Base-by-base conservation (phyloP, 2,797 vertebrate genomes). In the Thripadectes ignobilis region DNA sequence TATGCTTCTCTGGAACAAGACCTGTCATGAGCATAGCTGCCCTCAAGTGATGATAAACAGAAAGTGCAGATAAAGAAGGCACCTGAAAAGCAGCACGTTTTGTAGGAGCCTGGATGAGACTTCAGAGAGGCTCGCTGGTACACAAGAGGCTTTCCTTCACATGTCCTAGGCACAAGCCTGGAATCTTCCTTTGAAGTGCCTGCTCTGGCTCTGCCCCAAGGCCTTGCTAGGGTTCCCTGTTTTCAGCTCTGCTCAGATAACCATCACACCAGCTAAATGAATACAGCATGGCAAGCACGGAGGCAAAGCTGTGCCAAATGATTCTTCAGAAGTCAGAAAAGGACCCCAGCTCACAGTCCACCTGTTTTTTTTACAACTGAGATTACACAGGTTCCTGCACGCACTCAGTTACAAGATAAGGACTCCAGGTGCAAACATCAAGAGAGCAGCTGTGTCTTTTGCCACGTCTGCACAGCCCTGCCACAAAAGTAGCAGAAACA, bases 221-320 rank as follows among this genome's bases (percentile, higher is more conserved):
- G 82, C 27, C 73, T 89, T 32, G 23, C 41, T 51, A 78, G 55
- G 30, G 49, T 74, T 88, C 72, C 49, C 34, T 57, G 65, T 48
- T 63, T 66, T 18, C 84, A 87, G 52, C 41, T 71, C 68, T 58
- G 68, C 68, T 83, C 45, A 88, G 89, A 97, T 89, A 96, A 88
- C 18, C 57, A 88, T 86, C 88, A 29, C 17, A 29, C 7, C 1
- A 13, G 23, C 20, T 77, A 83, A 85, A 88, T n/a, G 67, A 61
- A 54, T 3, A 59, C 29, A 61, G 38, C 27, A 13, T 2, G 7
- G 58, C 51, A 58, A 88, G 51, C 43, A 27, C 36, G 26, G 51
- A 81, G 24, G n/a, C 29, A 81, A 68, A 76, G 67, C 63, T 63
- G 26, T 12, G 15, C 58, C 77, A 86, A 24, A 49, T 30, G 23